These are phyloP conservation scores for Calameuta filiformis DNA, from an alignment of 2,888 invertebrate genomes.

Conservation along the genomic window DNA sequence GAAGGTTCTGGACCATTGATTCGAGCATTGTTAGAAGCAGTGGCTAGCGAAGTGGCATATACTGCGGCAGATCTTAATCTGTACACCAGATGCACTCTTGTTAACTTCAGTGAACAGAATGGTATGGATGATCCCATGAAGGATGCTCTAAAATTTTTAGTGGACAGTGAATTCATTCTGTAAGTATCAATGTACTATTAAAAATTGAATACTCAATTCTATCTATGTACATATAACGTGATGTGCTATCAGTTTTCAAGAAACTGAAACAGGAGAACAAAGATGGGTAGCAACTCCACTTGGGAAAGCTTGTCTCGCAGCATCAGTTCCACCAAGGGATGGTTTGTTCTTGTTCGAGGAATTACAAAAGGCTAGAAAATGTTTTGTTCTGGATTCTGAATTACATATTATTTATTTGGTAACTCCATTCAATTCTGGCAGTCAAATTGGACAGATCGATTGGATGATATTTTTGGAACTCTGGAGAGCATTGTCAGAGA, in stretches of 20 bases:
- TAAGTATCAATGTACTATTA: constrained; percentile 26
- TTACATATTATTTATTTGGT: constrained; percentile 95
- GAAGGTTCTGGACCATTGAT: constrained; percentile 78
- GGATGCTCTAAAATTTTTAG: constrained; percentile 77
- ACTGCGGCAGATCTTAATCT: constrained; percentile 77
- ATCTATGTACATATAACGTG: constrained; percentile 3
- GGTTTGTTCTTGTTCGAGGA: constrained; percentile 90
- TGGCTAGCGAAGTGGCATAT: constrained; percentile 87
- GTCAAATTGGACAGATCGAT: constrained; percentile 80
- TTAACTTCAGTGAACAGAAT: constrained; percentile 41
- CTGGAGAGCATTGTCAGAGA: constrained; percentile 83
- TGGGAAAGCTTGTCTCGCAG: constrained; percentile 91
- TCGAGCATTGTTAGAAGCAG: constrained; percentile 82
- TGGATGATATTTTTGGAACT: constrained; percentile 83
- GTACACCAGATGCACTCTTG: constrained; percentile 85
- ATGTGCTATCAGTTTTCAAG: constrained; percentile 65
- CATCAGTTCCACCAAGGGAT: constrained; percentile 95
- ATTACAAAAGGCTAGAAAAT: constrained; percentile 87
- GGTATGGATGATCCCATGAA: constrained; percentile 64
- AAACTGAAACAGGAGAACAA: constrained; percentile 65
- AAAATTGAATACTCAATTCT: constrained; percentile 1
- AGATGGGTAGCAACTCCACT: constrained; percentile 83
- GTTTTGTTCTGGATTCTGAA: constrained; percentile 93
- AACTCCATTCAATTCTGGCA: constrained; percentile 90
- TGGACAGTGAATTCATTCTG: constrained; percentile 84